phyloP scores from a whole-genome alignment of 2,797 vertebrate genomes.

The Vespertilio murinus region DNA sequence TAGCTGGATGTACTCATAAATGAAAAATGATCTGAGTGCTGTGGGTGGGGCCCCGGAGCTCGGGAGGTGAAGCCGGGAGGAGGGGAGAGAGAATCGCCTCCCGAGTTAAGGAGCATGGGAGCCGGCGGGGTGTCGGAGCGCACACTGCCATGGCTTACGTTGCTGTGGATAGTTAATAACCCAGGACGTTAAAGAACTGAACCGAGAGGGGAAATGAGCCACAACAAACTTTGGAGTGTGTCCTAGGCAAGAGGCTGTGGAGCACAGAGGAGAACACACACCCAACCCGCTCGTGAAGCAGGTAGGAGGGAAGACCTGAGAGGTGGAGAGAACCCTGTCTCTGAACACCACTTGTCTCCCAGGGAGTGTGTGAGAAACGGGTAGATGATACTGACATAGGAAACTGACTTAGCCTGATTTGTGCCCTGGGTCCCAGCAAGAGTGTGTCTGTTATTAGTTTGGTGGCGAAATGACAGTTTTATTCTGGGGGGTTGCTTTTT shows the following conservation, averaged over 20 bases:
- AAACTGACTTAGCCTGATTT: conserved; percentile 55
- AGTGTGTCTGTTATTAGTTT: not conserved
- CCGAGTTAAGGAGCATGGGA: not conserved
- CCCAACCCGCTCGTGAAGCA: conserved; percentile 61
- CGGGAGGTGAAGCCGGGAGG: conserved; percentile 60
- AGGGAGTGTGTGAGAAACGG: not conserved
- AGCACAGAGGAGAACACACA: conserved; percentile 35
- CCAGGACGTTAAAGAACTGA: conserved; percentile 63
- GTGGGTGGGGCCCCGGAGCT: conserved; percentile 70
- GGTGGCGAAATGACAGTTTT: conserved; percentile 8
- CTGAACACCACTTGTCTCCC: not conserved
- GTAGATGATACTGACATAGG: conserved; percentile 47
- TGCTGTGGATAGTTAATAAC: conserved; percentile 71
- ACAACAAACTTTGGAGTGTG: conserved; percentile 49
- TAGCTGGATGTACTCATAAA: conserved; percentile 72
- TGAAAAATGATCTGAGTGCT: conserved; percentile 71
- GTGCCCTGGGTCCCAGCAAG: not conserved
- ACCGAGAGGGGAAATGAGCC: conserved; percentile 55
- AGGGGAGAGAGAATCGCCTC: not conserved
- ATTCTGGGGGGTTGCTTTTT: conserved; percentile 28
- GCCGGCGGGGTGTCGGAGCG: conserved; percentile 39
- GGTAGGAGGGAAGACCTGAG: conserved; percentile 66
- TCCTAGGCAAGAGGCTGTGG: conserved; percentile 35
- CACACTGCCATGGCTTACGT: not conserved
- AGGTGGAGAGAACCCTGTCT: not conserved